Evolutionary conservation across 2,888 invertebrate species (phyloP), one percentile per base, ranked within the genome.

Genomic region (Pemphredon lugubris): DNA sequence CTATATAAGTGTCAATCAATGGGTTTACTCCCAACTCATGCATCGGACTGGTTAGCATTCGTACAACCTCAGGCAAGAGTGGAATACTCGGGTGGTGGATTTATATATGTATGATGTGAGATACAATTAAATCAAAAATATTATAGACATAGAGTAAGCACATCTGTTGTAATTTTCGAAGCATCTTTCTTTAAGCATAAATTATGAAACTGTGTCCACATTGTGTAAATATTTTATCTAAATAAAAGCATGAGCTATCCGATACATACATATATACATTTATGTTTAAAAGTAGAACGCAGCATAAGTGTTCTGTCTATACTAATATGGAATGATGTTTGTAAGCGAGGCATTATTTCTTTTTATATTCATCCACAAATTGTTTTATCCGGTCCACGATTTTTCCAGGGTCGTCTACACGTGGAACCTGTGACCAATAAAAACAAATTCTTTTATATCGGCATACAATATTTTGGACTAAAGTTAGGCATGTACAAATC

Each of bases 11-110:
- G 98, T 89, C 98, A 98, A 86, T 97, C 97, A 73, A 98, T 99
- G 98, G 99, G 98, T 1, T 90, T 99, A 21, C 90, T 99, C 58
- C 99, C 99, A 0, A 98, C 98, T 50, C 98, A 99, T 90, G 95
- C 98, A 0, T 98, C 98, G 39, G 99, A 99, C 90, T 99, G 99
- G 99, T 91, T 99, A 70, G 98, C 98, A 58, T 99, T 99, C 92
- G 96, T 97, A 58, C 96, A 98, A 87, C 96, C 98, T 1, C 96
- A 95, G 87, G 93, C 94, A 57, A 92, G 96, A 86, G 92, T 95
- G 66, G 97, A 97, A 90, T 95, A 95, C 90, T 94, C 96, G 83
- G 96, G 96, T 40, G 97, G 97, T 73, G 97, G 97, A 58, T 88
- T 87, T 77, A 77, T 89, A 53, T 89, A 88, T 77, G 79, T 85